Conservation (phyloP, 2,797 vertebrate genomes). For the Poecilia wingei region DNA sequence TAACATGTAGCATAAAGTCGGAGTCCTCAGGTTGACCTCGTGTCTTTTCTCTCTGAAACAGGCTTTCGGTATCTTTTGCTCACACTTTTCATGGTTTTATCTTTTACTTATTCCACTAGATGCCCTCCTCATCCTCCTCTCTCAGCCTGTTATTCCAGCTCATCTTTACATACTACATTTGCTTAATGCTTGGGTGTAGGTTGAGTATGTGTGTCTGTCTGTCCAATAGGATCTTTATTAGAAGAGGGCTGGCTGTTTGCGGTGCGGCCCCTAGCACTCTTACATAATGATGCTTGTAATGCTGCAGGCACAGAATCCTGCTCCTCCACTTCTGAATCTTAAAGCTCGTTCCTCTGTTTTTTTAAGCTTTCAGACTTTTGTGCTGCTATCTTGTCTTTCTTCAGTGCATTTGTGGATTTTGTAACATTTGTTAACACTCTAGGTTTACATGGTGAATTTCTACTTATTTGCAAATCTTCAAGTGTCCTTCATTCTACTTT, state of each 20-base stretch:
- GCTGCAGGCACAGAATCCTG: slow-evolving; percentile 52
- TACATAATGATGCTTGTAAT: slow-evolving; percentile 66
- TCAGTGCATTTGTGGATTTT: neutral
- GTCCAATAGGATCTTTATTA: slow-evolving; percentile 45
- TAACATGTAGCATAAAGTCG: neutral
- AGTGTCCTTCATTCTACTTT: slow-evolving; percentile 7
- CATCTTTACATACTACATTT: slow-evolving; percentile 29
- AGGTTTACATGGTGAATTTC: slow-evolving; percentile 20
- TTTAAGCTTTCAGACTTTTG: neutral
- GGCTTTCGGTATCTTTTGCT: neutral
- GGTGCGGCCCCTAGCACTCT: slow-evolving; percentile 40
- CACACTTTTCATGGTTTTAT: slow-evolving; percentile 7
- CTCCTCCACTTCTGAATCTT: slow-evolving; percentile 53
- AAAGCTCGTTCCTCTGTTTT: slow-evolving; percentile 19
- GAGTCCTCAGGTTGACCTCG: neutral
- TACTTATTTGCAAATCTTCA: slow-evolving; percentile 26
- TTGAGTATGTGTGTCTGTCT: slow-evolving; percentile 12
- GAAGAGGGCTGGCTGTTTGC: slow-evolving; percentile 29
- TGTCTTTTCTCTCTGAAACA: neutral
- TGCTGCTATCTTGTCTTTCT: neutral
- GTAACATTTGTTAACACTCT: neutral
- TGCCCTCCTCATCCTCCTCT: slow-evolving; percentile 36
- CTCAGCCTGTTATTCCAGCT: slow-evolving; percentile 32
- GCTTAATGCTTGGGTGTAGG: slow-evolving; percentile 14
- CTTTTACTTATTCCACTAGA: slow-evolving; percentile 1